Base-by-base conservation (phyloP, 2,888 invertebrate species). In the Pyrgus malvae region DNA sequence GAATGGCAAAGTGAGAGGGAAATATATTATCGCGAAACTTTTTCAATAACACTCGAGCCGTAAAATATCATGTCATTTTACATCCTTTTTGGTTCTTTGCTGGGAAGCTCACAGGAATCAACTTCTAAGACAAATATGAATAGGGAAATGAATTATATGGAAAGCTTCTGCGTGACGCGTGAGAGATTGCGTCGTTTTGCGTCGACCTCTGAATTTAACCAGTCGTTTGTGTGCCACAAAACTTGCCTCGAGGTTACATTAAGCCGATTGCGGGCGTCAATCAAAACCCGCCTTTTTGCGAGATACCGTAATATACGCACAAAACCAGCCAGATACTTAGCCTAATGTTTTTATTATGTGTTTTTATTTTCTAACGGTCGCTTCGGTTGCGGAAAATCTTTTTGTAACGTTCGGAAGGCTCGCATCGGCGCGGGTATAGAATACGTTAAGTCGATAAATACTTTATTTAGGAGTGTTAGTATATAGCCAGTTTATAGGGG, bases 181-280 rank as follows among this genome's bases (percentile, higher is more conserved):
- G 89, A 89, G 83, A 76, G 82, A 89, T 89, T 83, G 85, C 80
- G 84, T 83, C 89, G 82, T 75, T 88, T 88, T 86, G 78, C 85
- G 84, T 80, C 84, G 87, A 84, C 87, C 87, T 86, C 83, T 73
- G 78, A 88, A 86, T 89, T 87, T 86, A 87, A 87, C 86, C 86
- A 85, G 80, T 79, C 85, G 83, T 83, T 85, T 85, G 83, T 84
- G 83, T 63, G 76, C 72, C 76, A 77, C 78, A 82, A 80, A 89
- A 89, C 84, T 88, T 88, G 83, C 85, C 80, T 80, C 76, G 80
- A 84, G 86, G 87, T 84, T 85, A 87, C 89, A 90, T 89, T 88
- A 89, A 85, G 88, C 80, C 84, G 85, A 90, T 89, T 89, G 88
- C 87, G 69, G 64, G 82, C 87, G 84, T 89, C 89, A 88, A 88